phyloP scores from a whole-genome alignment of 92 coral and sea anemone species.

The Epizoanthus scotinus region DNA sequence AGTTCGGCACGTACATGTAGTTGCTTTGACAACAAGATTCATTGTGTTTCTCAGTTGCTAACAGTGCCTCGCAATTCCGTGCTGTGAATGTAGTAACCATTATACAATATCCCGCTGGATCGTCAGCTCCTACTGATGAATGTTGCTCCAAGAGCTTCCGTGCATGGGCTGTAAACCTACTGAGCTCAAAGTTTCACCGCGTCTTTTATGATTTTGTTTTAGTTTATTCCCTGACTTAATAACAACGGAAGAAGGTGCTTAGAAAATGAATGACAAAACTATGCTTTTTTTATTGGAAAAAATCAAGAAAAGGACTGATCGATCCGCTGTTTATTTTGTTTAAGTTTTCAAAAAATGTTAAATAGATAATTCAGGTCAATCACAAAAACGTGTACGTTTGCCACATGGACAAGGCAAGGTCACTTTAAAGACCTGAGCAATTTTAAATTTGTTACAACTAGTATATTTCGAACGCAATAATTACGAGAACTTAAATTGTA shows the following conservation, averaged over 20 bases:
- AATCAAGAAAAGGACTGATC: neutral
- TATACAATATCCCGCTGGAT: slow-evolving; percentile 10
- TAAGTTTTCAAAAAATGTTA: too few species aligned
- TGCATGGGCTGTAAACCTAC: neutral
- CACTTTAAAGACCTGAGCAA: neutral
- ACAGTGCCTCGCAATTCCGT: neutral
- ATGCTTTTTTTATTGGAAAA: neutral
- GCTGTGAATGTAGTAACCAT: slow-evolving; percentile 5
- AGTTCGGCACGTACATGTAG: neutral
- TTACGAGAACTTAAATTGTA: neutral
- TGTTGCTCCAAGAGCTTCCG: neutral
- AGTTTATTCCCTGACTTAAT: neutral
- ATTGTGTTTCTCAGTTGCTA: neutral
- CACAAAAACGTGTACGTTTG: too few species aligned
- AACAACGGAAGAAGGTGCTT: neutral
- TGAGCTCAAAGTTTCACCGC: slow-evolving; percentile 12
- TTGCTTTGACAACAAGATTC: slow-evolving; percentile 12
- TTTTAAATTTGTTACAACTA: neutral
- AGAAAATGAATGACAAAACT: neutral
- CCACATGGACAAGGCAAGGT: too few species aligned
- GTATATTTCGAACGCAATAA: neutral
- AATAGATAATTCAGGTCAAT: too few species aligned
- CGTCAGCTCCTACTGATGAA: neutral
- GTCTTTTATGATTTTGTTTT: neutral
- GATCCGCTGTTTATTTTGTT: neutral